phyloP scores from a whole-genome alignment of 2,113 vertebrate genomes.

The human (Homo sapiens) region DNA sequence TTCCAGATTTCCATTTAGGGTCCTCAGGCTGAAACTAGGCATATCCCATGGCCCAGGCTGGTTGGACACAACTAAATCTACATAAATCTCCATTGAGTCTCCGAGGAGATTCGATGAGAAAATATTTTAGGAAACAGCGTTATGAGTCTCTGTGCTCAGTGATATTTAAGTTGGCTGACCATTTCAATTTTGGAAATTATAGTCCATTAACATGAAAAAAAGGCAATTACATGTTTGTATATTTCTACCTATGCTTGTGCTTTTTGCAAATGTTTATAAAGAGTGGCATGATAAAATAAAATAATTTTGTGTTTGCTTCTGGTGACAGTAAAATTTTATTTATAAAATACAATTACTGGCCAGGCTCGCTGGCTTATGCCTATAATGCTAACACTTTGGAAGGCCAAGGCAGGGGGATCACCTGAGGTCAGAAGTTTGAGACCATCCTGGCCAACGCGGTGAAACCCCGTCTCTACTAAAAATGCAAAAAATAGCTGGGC shows the following conservation, averaged over 20 bases:
- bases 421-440: too few relatives aligned
- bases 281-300: background rate
- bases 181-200: constrained; percentile 1
- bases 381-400: too few relatives aligned
- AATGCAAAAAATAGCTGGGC: too few relatives aligned
- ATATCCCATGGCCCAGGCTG: background rate
- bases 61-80: background rate
- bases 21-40: background rate
- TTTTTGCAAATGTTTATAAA: constrained; percentile 1
- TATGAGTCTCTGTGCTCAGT: background rate
- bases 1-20: background rate
- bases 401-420: too few relatives aligned
- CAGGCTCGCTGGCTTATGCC: too few relatives aligned
- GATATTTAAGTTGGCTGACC: background rate
- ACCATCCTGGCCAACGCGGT: too few relatives aligned
- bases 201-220: background rate
- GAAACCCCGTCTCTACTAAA: too few relatives aligned
- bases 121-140: background rate
- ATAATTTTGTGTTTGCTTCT: constrained; percentile 35
- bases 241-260: background rate
- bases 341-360: constrained; percentile 6
- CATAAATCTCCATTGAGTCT: background rate
- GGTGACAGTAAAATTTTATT: constrained; percentile 5
- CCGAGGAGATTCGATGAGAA: background rate
- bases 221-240: background rate